Evolutionary conservation across 2,113 vertebrate genomes (phyloP), one percentile per base, ranked within the genome.

Genomic region (Epinephelus cyanopodus): DNA sequence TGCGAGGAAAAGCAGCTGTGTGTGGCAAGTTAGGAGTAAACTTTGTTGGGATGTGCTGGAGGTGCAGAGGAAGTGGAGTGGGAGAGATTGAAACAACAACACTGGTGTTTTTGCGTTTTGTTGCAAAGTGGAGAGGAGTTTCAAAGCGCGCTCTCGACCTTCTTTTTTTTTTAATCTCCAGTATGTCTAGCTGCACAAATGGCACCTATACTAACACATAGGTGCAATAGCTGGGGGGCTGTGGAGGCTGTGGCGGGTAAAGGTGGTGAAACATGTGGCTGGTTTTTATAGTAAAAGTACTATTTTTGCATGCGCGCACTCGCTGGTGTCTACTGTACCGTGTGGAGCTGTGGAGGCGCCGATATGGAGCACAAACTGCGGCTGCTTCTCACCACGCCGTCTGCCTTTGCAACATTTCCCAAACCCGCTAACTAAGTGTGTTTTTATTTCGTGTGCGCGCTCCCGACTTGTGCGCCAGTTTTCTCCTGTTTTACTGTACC

Each of bases 401-500:
- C 39, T 21, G 29, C 29, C 75, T 27, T 8, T 8, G 11, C 42
- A 29, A 6, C 15, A 21, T 56, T 48, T 61, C 23, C 45, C 33
- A 45, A 53, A 29, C 29, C 54, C 37, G 48, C n/a, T 50, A 62
- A 66, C 3, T 53, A 27, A 56, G 71, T 75, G 71, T 82, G 82
- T 92, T 92, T 58, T 87, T 81, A 21, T 87, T 69, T 73, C 17
- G 62, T 71, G 25, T 54, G 94, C 93, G 94, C 94, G 93, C 93
- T 91, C 92, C 93, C 89, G 91, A 81, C 82, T 75, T 79, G 87
- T 89, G 79, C 88, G 86, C 92, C 93, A 70, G 91, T 94, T 93
- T 94, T 90, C 63, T 67, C 64, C 42, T 60, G 74, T 53, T 87
- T 88, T 86, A 91, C 88, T 76, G 93, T 95, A 95, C 95, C 95